Conservation (phyloP, 1,140 invertebrate species). For the Drosophila simulans region DNA sequence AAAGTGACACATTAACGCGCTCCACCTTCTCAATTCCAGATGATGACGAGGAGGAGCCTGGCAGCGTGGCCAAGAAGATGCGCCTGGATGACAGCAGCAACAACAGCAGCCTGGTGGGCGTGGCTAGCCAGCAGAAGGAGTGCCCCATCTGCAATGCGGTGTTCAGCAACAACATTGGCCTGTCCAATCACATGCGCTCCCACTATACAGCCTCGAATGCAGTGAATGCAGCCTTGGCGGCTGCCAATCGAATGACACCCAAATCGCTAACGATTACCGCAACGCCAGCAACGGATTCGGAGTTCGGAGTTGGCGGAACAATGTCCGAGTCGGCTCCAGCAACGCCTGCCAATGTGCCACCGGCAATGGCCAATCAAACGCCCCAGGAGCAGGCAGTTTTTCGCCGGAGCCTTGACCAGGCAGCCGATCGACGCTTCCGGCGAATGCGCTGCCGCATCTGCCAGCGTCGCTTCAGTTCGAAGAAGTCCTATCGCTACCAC, state of each 20-base stretch:
- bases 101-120: constrained; percentile 58
- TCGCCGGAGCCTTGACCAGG: constrained; percentile 72
- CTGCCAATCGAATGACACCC: constrained; percentile 71
- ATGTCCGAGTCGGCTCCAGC: constrained; percentile 2
- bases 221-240: constrained; percentile 62
- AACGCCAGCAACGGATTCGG: constrained; percentile 38
- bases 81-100: constrained; percentile 72
- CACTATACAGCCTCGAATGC: constrained; percentile 72
- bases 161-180: constrained; percentile 79
- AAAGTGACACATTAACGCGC: neutral
- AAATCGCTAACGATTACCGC: constrained; percentile 76
- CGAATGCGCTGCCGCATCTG: constrained; percentile 83
- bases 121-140: constrained; percentile 68
- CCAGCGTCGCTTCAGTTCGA: constrained; percentile 79
- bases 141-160: constrained; percentile 80
- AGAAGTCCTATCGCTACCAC: constrained; percentile 82
- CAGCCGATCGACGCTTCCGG: constrained; percentile 77
- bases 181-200: constrained; percentile 84
- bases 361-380: constrained; percentile 60
- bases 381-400: constrained; percentile 72
- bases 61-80: constrained; percentile 72
- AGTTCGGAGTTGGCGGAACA: neutral
- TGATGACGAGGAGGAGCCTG: constrained; percentile 73
- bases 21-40: constrained; percentile 40
- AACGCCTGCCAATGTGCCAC: constrained; percentile 31